phyloP scores from a whole-genome alignment of 1,140 invertebrate genomes.

The Drosophila tsacasi region DNA sequence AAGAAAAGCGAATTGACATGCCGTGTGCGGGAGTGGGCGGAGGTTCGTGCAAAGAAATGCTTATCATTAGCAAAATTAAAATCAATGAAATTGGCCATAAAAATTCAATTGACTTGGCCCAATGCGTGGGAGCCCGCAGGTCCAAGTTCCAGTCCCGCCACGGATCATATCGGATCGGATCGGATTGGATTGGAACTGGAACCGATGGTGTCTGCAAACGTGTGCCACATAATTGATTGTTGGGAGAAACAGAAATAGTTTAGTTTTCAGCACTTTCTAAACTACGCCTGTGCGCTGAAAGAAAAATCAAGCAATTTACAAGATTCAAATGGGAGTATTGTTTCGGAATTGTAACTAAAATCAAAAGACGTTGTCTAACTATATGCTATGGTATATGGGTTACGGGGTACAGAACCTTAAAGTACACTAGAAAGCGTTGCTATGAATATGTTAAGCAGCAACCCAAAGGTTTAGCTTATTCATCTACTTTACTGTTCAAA shows the following conservation, averaged over 20 bases:
- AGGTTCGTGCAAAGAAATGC: constrained; percentile 74
- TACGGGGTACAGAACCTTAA: background rate
- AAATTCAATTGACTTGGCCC: constrained; percentile 75
- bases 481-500: background rate
- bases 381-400: background rate
- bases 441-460: background rate
- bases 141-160: constrained; percentile 9
- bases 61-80: constrained; percentile 84
- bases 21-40: constrained; percentile 21
- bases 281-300: constrained; percentile 22
- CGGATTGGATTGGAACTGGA: constrained; percentile 32
- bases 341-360: background rate
- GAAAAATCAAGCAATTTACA: background rate
- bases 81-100: constrained; percentile 83
- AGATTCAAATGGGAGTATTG: background rate
- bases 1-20: constrained; percentile 78
- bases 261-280: constrained; percentile 80
- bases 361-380: background rate
- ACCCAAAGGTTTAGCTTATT: background rate
- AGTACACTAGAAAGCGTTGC: no score
- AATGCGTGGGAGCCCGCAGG: constrained; percentile 44
- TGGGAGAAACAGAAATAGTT: constrained; percentile 61
- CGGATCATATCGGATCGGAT: constrained; percentile 18
- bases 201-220: constrained; percentile 66
- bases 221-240: constrained; percentile 75